Conservation (phyloP, 2,888 invertebrate species). For the Oxytorus armatus region DNA sequence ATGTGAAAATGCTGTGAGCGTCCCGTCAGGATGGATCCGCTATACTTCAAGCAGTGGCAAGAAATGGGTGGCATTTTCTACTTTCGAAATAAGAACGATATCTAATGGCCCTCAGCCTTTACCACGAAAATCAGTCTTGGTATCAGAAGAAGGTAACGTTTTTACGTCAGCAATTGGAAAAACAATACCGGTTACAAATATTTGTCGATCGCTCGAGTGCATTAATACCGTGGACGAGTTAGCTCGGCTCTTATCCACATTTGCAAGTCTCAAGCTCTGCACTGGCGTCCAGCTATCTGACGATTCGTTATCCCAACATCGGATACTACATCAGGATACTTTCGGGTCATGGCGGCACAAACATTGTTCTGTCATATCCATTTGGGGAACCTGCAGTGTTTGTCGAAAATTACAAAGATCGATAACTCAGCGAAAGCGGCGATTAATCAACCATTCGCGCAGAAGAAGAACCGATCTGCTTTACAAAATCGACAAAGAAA, state of each 20-base stretch:
- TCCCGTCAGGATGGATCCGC: conserved; percentile 16
- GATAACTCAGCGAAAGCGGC: background rate
- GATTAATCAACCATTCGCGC: background rate
- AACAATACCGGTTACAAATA: background rate
- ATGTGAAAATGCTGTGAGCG: conserved; percentile 10
- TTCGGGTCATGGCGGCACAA: conserved; percentile 11
- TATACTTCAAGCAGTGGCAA: background rate
- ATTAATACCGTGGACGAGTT: conserved; percentile 1
- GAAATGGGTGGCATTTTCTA: conserved; percentile 24
- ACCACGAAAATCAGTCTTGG: conserved; percentile 2
- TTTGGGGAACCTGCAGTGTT: background rate
- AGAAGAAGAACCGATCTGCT: background rate
- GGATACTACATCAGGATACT: conserved; percentile 3
- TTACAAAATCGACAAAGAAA: conserved; percentile 12
- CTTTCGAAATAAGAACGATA: background rate
- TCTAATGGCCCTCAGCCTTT: background rate
- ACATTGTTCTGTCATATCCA: conserved; percentile 5
- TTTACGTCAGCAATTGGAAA: conserved; percentile 11
- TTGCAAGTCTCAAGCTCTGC: background rate
- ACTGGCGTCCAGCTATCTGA: background rate
- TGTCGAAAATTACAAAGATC: conserved; percentile 9
- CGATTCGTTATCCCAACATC: background rate
- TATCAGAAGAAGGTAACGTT: conserved; percentile 15
- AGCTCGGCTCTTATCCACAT: background rate
- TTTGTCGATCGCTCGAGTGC: background rate